Conservation (phyloP, 2,113 vertebrate genomes). For the Hemichromis elongatus region DNA sequence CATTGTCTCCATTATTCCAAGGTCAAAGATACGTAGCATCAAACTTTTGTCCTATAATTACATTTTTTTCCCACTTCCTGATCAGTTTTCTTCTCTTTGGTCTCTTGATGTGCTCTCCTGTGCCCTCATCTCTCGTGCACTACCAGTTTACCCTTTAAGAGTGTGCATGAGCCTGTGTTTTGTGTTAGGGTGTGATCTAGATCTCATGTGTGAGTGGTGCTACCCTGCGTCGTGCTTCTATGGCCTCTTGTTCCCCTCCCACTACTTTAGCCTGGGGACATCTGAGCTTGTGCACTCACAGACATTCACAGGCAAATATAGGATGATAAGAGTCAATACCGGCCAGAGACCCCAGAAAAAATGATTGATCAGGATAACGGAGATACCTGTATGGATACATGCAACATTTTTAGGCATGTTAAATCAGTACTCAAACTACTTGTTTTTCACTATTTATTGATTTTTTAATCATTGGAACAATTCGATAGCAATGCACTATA, state of each 20-base stretch:
- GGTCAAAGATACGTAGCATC: not conserved
- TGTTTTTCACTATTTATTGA: not conserved
- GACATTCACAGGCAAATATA: slow-evolving; percentile 21
- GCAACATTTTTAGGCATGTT: not conserved
- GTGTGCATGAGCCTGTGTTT: not conserved
- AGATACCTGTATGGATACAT: not conserved
- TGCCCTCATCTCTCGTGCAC: slow-evolving; percentile 8
- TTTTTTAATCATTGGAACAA: not conserved
- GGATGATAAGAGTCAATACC: not conserved
- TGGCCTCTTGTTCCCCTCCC: slow-evolving; percentile 41
- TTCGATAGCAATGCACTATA: not conserved
- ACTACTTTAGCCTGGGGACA: slow-evolving; percentile 45
- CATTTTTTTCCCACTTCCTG: not conserved
- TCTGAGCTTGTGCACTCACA: not conserved
- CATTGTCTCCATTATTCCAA: not conserved
- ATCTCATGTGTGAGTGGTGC: slow-evolving; percentile 24
- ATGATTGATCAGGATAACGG: not conserved
- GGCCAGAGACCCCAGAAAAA: not conserved
- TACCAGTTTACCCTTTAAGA: slow-evolving; percentile 33
- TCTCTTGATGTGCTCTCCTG: slow-evolving; percentile 13
- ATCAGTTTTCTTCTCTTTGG: not conserved
- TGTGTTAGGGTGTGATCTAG: not conserved
- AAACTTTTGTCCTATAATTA: not conserved
- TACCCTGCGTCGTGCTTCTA: slow-evolving; percentile 40
- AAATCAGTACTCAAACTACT: not conserved